Base-by-base conservation (phyloP, 2,113 vertebrate genomes). In the Pomatostomus ruficeps region DNA sequence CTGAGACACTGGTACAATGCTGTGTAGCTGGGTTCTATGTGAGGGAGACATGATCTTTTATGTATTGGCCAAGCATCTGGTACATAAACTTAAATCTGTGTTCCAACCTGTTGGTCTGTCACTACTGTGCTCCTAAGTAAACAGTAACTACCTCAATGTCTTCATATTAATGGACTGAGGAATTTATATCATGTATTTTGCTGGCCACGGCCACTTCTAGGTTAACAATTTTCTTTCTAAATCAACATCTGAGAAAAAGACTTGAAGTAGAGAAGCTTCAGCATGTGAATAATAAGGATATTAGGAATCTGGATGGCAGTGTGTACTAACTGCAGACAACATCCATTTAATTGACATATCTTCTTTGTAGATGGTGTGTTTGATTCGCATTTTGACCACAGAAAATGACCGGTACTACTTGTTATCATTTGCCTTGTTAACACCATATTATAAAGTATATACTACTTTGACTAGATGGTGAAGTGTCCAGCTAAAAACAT, bases 401-500 rank as follows among this genome's bases (percentile, higher is more conserved):
- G 76, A 66, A 72, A 13, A 83, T 57, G 36, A 73, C 49, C 84
- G 46, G 42, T 93, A n/a, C n/a, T n/a, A n/a, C n/a, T 95, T 91
- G 43, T 63, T 91, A 67, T 38, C 11, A 3, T 74, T 74, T 91
- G 20, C 22, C 16, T 91, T 75, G 28, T 71, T 72, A 61, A 12
- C 5, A 63, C 8, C 11, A 5, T 31, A 40, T n/a, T 78, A 54
- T 86, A 86, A 96, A 91, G 48, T 68, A 51, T 72, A 92, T 84
- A 40, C 31, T 88, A 92, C 82, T 95, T 89, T 29, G 72, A 65
- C 77, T 93, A 87, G 66, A 54, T 75, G 65, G 42, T 88, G 70
- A 97, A 78, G 35, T 89, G 51, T 79, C 42, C 68, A 87, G 36
- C 46, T 89, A 95, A 94, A 8, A 89, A 13, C 85, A 63, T 82